Evolutionary conservation across 2,113 vertebrate species (phyloP).

Genomic region (Amblyopsis rosae): DNA sequence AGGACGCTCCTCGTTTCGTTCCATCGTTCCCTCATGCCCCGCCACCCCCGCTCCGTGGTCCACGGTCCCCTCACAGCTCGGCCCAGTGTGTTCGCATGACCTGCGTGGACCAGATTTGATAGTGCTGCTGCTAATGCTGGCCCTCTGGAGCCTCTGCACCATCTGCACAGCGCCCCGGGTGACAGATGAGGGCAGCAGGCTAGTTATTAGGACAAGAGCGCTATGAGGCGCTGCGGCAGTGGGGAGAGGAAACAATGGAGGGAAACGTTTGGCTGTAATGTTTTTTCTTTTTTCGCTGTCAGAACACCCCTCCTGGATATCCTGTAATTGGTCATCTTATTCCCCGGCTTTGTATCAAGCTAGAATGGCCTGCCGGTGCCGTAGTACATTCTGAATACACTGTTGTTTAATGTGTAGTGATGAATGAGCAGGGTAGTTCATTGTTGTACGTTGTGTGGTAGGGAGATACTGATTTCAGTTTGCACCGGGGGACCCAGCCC

Average conservation of each 20-base stretch:
- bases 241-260: not conserved
- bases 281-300: too few relatives aligned
- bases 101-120: constrained; percentile 14
- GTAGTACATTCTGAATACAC: too few relatives aligned
- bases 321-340: too few relatives aligned
- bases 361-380: too few relatives aligned
- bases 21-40: not conserved
- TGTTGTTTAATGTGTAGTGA: too few relatives aligned
- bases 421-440: too few relatives aligned
- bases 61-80: constrained; percentile 53
- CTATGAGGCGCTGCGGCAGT: not conserved
- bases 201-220: not conserved
- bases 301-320: too few relatives aligned
- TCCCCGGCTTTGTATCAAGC: too few relatives aligned
- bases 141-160: constrained; percentile 17
- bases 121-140: constrained; percentile 12
- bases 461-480: too few relatives aligned
- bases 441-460: too few relatives aligned
- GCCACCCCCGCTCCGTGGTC: not conserved
- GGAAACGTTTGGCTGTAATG: too few relatives aligned
- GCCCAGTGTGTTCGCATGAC: constrained; percentile 17
- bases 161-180: constrained; percentile 13
- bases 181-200: not conserved
- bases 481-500: too few relatives aligned
- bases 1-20: not conserved